Evolutionary conservation across 2,113 vertebrate species (phyloP), one percentile per base, ranked within the genome.

Genomic region (Pollachius pollachius): DNA sequence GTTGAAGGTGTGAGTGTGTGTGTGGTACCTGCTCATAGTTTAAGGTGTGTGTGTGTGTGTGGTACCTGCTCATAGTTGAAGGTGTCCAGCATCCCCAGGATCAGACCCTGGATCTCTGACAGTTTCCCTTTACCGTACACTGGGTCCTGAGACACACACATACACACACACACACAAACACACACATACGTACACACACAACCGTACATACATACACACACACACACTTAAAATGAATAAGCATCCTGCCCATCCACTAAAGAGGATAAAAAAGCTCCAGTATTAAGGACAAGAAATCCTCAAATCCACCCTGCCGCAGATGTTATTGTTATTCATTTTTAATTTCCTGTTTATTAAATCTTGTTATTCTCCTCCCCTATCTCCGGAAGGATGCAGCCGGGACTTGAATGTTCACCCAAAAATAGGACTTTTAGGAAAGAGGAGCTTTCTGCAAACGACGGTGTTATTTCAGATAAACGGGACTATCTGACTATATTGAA

Each of bases 71-170:
- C 97, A 65, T 99, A 99, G 85, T 91, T 98, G 81, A 99, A 99
- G 1, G 96, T 99, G 77, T 99, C 96, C 84, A 99, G 81, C 97
- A 99, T 99, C 61, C 97, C 96, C 79, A 99, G 87, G 60, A 99
- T 93, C 63, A 99, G 95, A 2, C 95, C 94, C 75, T 99, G 96
- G 82, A 99, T 98, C 90, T 99, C 97, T 79, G 95, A 94, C 78
- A 99, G 91, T 79, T 97, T 97, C 66, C 97, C 97, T 91, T 89
- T 97, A 23, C 96, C 96, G 85, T 98, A 99, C 67, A 99, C 93
- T n/a, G 97, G 97, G 79, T 98, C 97, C 97, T 99, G 81, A 68
- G 19, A 52, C 37, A 68, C 15, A 67, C 52, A 68, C n/a, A 57
- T 34, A 68, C n/a, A 72, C 13, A 71, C 30, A 18, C 13, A 69